Evolutionary conservation across 2,888 invertebrate species (phyloP), one percentile per base, ranked within the genome.

Genomic region (Melipona bicolor): DNA sequence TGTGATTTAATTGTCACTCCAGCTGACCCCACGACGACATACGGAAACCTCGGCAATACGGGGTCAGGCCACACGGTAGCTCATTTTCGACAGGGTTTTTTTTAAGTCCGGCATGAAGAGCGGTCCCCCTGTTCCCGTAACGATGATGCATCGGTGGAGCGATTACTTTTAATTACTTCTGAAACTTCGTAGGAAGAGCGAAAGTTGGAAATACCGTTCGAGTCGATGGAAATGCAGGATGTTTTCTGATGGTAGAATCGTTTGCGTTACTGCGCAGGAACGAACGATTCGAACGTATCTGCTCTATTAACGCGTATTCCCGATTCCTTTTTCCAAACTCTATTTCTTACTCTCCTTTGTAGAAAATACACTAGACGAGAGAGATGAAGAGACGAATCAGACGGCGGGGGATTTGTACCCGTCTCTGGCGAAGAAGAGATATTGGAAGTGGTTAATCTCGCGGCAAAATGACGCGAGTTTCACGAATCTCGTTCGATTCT

Each of bases 1-100:
- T 93, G 91, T 94, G 93, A 94, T 94, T 94, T 94, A 93, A 93
- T 93, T 93, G 94, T 94, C 93, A 93, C 92, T 77, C 84, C 83
- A 73, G 69, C 84, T 65, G 52, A 24, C 73, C 79, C 79, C 77
- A 77, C 84, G 86, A 83, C 75, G 86, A 85, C 81, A 86, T 80
- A 74, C 71, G 67, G 77, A 87, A 86, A 77, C 79, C 56, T 79
- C 59, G 70, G 74, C 69, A 54, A 43, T 43, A 43, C 69, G 76
- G 71, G 64, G 69, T 27, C 64, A 56, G 24, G 54, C 61, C 4
- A 21, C 6, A 15, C 32, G n/a, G n/a, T 17, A 50, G 9, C 32
- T 68, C 17, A 19, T 32, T 54, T 54, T 27, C n/a, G 24, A 56
- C 21, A 5, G 32, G 54, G 54, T 71, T 71, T 64, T 32, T 43